Evolutionary conservation across 2,888 invertebrate genomes (phyloP).

Genomic region (Drosophila aldrichi): DNA sequence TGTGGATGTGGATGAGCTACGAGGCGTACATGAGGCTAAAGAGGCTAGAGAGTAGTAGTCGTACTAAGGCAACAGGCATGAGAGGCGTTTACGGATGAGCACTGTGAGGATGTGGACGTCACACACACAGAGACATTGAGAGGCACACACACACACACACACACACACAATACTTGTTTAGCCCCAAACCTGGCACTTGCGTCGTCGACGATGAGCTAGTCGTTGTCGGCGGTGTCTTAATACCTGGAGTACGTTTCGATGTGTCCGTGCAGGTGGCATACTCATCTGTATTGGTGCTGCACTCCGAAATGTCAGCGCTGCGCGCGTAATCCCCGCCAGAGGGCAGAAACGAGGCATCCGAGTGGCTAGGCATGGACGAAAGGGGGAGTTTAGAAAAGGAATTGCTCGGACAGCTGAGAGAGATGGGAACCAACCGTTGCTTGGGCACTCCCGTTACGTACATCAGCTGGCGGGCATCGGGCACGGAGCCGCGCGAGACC

Average conservation of each 20-base stretch:
- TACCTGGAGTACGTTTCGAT: constrained; percentile 88
- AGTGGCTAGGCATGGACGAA: constrained; percentile 47
- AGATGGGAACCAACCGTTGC: constrained; percentile 59
- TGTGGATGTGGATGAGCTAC: constrained; percentile 57
- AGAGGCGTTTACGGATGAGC: constrained; percentile 24
- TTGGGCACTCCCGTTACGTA: constrained; percentile 58
- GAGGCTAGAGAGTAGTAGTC: constrained; percentile 25
- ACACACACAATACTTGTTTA: constrained; percentile 49
- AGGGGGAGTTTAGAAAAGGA: not conserved
- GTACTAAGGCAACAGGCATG: constrained; percentile 39
- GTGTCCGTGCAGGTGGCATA: constrained; percentile 94
- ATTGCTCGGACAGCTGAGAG: too few relatives aligned
- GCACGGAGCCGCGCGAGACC: constrained; percentile 53
- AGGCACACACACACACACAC: constrained; percentile 37
- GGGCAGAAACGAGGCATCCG: constrained; percentile 66
- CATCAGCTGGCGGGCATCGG: constrained; percentile 68
- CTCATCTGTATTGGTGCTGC: constrained; percentile 93
- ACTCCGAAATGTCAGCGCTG: constrained; percentile 92
- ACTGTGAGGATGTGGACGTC: constrained; percentile 22
- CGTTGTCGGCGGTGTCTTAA: constrained; percentile 86
- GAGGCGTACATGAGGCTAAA: constrained; percentile 19
- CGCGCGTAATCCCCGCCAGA: constrained; percentile 83
- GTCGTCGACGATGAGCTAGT: constrained; percentile 85
- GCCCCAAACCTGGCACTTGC: constrained; percentile 86
- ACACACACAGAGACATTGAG: too few relatives aligned